These are phyloP conservation scores for Zaprionus lachaisei DNA, from an alignment of 1,140 invertebrate species.

Conservation along the genomic window DNA sequence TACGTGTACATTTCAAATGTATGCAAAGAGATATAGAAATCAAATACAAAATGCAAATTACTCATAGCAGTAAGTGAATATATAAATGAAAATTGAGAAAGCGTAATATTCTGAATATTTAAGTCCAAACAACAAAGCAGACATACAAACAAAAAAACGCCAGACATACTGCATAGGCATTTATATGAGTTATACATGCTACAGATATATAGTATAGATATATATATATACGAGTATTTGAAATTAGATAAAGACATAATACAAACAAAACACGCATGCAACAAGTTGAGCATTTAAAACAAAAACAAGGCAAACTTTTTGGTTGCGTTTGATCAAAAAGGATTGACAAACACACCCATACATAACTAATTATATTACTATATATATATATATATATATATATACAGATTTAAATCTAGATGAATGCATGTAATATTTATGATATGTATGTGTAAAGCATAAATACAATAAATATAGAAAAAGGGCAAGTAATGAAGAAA, in stretches of 20 bases:
- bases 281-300: conserved; percentile 78
- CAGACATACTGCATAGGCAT: conserved; percentile 58
- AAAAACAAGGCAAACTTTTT: conserved; percentile 61
- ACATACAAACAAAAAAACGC: conserved; percentile 8
- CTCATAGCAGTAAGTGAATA: neutral
- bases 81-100: conserved; percentile 17
- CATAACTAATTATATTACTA: conserved; percentile 33
- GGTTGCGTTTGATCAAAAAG: conserved; percentile 81
- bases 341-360: conserved; percentile 58
- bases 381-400: conserved; percentile 32
- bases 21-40: conserved; percentile 33
- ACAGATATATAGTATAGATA: conserved; percentile 9
- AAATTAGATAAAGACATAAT: conserved; percentile 28
- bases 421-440: conserved; percentile 52
- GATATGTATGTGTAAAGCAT: conserved; percentile 60
- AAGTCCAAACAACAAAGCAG: conserved; percentile 57
- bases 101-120: conserved; percentile 46
- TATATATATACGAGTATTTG: conserved; percentile 44
- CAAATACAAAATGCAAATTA: neutral
- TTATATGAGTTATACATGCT: conserved; percentile 61
- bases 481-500: conserved; percentile 47
- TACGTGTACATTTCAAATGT: conserved; percentile 72
- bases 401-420: conserved; percentile 38
- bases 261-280: conserved; percentile 48
- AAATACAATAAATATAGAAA: conserved; percentile 61